A percentile compares a stretch with the other conserved stretches of the same genome.
phyloP scores from a whole-genome alignment of 2,797 vertebrate species.

The Protonibea diacanthus region DNA sequence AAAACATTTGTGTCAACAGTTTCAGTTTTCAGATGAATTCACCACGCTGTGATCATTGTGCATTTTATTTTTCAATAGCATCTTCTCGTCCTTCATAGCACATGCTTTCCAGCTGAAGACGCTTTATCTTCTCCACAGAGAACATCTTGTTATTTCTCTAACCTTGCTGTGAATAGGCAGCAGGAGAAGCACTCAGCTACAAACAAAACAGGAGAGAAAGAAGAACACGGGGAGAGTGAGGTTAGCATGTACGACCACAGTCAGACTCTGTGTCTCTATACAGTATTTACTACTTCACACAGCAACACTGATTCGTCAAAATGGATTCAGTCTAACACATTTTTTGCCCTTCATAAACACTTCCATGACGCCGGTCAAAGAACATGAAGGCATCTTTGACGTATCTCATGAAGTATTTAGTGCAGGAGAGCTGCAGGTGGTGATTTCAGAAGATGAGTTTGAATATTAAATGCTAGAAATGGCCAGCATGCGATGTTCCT shows the following conservation, averaged over 20 bases:
- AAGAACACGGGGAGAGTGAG: neutral
- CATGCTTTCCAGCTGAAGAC: neutral
- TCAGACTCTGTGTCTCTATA: neutral
- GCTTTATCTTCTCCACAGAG: neutral
- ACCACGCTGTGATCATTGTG: neutral
- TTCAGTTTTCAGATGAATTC: neutral
- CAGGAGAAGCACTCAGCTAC: neutral
- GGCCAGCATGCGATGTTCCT: neutral
- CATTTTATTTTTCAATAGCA: neutral
- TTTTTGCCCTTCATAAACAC: neutral
- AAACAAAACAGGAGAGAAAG: neutral
- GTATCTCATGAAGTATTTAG: neutral
- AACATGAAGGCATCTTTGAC: neutral
- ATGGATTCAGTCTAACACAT: too few relatives aligned
- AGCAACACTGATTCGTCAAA: neutral
- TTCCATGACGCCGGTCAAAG: neutral
- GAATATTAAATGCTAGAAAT: neutral
- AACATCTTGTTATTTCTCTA: constrained; percentile 7
- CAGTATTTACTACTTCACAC: too few relatives aligned
- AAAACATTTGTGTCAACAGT: neutral
- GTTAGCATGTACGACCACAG: neutral
- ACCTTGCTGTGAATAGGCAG: constrained; percentile 11
- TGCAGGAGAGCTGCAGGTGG: neutral
- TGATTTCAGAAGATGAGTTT: neutral
- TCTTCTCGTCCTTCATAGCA: neutral